Evolutionary conservation across 2,888 invertebrate species (phyloP), one percentile per base, ranked within the genome.

Genomic region (Sipha maydis): DNA sequence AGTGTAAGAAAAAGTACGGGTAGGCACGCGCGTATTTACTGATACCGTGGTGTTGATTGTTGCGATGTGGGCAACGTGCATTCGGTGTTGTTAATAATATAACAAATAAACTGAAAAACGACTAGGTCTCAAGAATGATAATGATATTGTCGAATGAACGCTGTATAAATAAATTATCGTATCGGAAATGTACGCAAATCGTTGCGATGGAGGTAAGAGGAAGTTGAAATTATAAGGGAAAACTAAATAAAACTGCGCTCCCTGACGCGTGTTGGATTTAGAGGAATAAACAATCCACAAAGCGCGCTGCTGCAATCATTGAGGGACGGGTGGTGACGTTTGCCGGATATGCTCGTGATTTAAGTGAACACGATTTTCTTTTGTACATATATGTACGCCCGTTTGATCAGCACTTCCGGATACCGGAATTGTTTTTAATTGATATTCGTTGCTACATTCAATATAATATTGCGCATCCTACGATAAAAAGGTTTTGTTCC

Each of bases 301-400:
- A 14, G 71, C n/a, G 4, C 31, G 14, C 71, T 71, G 31, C 71
- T 3, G 71, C 17, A n/a, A 11, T 3, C 28, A n/a, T 21, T 28
- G 14, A 38, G 41, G 41, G 34, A 21, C 38, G 31, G 48, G 25
- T 25, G 73, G 14, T 80, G 69, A 28, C 69, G 82, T 82, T 82
- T 69, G 19, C 54, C 71, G 83, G 83, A 83, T 67, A 67, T 48
- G 48, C 25, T 71, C 82, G 41, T 71, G 48, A 48, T 83, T 83
- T 71, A 48, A 83, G 82, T 69, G 82, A 41, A 69, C 41, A 34
- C 21, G 48, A 48, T 69, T 0, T n/a, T 25, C 56, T 67, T 82
- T 28, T 67, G 41, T 41, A 28, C 8, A 25, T 21, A 17, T 41
- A 28, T 77, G 25, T 25, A 38, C 61, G 38, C 21, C 80, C 28